phyloP scores from a whole-genome alignment of 1,140 invertebrate species.

The Drosophila tropicalis region DNA sequence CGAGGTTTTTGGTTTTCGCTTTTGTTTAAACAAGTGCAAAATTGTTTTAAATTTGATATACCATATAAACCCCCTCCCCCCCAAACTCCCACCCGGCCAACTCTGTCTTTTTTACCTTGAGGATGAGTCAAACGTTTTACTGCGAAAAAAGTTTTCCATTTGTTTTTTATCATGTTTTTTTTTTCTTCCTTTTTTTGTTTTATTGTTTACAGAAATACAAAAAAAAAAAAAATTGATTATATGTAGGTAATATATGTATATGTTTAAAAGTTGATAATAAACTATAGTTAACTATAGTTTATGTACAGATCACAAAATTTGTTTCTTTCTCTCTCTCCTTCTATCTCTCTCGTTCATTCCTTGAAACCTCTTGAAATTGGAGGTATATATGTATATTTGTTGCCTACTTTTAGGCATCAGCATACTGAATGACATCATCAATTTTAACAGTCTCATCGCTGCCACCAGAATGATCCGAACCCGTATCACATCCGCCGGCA shows the following conservation, averaged over 20 bases:
- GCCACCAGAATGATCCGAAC: conserved; percentile 82
- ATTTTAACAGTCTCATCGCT: conserved; percentile 82
- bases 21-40: conserved; percentile 22
- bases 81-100: too few relatives aligned
- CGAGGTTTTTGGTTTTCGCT: background rate
- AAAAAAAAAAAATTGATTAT: background rate
- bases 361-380: background rate
- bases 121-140: background rate
- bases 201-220: conserved; percentile 6
- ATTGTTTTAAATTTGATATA: conserved; percentile 9
- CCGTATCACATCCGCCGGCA: conserved; percentile 50
- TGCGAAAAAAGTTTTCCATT: background rate
- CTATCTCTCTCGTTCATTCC: background rate
- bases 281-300: conserved; percentile 1
- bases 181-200: background rate
- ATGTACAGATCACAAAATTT: conserved; percentile 10
- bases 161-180: background rate
- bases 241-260: background rate
- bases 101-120: background rate
- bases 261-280: background rate
- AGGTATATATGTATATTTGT: conserved; percentile 3
- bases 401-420: conserved; percentile 68
- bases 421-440: conserved; percentile 80
- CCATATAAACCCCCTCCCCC: too few relatives aligned
- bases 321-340: background rate